Evolutionary conservation across 2,797 vertebrate genomes (phyloP).

Genomic region (Aldrovandia affinis): DNA sequence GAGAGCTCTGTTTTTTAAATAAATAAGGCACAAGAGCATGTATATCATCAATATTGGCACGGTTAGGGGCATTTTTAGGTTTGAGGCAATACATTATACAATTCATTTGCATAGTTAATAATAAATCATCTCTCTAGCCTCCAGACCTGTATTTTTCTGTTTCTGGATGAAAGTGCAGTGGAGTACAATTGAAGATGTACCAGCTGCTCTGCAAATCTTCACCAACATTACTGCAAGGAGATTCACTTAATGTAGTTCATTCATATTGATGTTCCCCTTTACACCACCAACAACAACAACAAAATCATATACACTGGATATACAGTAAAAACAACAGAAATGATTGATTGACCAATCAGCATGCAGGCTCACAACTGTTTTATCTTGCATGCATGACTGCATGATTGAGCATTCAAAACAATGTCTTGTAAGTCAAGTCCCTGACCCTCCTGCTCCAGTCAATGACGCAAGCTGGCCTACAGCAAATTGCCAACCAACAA

Average conservation of each 20-base stretch:
- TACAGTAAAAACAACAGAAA: not conserved
- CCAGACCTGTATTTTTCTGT: not conserved
- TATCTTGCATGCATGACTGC: too few relatives aligned
- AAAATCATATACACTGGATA: not conserved
- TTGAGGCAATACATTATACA: not conserved
- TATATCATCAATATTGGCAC: not conserved
- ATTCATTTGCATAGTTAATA: not conserved
- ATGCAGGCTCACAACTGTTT: not conserved
- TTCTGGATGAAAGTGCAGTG: not conserved
- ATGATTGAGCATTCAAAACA: too few relatives aligned
- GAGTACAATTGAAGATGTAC: not conserved
- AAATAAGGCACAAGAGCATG: not conserved
- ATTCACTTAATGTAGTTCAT: not conserved
- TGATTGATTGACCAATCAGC: not conserved
- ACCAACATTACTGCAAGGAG: not conserved
- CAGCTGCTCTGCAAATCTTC: not conserved
- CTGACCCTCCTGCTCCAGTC: too few relatives aligned
- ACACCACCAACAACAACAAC: too few relatives aligned
- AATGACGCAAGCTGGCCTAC: too few relatives aligned
- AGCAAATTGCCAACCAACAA: too few relatives aligned
- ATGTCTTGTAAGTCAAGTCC: too few relatives aligned
- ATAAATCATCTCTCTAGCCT: not conserved
- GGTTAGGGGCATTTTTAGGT: not conserved
- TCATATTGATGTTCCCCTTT: too few relatives aligned
- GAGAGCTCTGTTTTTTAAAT: not conserved